A percentile compares a stretch with the other conserved stretches of the same genome.
phyloP scores from a whole-genome alignment of 92 coral and sea anemone genomes.

The Porites divaricata region DNA sequence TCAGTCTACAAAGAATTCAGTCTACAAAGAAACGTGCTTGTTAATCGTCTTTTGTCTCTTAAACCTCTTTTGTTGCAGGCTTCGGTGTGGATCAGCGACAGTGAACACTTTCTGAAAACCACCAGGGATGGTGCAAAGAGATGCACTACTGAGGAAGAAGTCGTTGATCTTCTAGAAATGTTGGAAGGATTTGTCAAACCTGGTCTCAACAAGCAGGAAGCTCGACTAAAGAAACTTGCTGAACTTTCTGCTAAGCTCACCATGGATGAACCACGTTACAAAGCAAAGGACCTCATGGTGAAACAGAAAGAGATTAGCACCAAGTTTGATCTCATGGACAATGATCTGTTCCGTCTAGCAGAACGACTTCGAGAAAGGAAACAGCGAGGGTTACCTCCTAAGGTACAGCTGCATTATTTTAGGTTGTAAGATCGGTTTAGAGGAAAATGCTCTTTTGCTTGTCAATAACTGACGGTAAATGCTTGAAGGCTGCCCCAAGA shows the following conservation, averaged over 20 bases:
- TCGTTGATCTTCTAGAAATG: slow-evolving; percentile 82
- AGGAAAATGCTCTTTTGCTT: too few species aligned
- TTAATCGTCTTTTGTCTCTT: not conserved
- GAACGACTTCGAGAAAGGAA: slow-evolving; percentile 85
- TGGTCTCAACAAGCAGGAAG: slow-evolving; percentile 93
- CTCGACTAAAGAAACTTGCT: slow-evolving; percentile 84
- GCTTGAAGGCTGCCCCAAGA: too few species aligned
- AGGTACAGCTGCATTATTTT: slow-evolving; percentile 28
- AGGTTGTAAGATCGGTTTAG: not conserved
- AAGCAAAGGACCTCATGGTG: slow-evolving; percentile 80
- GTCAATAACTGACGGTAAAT: too few species aligned
- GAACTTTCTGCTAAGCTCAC: slow-evolving; percentile 94
- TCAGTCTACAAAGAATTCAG: too few species aligned
- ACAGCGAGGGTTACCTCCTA: slow-evolving; percentile 76
- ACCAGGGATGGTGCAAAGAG: slow-evolving; percentile 87
- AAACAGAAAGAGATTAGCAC: slow-evolving; percentile 81
- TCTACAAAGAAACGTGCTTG: too few species aligned
- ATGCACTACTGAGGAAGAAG: slow-evolving; percentile 92
- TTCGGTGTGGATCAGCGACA: slow-evolving; percentile 93
- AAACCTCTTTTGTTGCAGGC: slow-evolving; percentile 57
- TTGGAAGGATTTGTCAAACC: slow-evolving; percentile 93
- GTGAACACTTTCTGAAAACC: slow-evolving; percentile 92
- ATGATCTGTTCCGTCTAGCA: slow-evolving; percentile 82
- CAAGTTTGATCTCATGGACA: slow-evolving; percentile 94
- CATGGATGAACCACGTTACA: slow-evolving; percentile 81